Percentiles rank a stretch among this genome's conserved stretches.
phyloP scores from a whole-genome alignment of 2,888 invertebrate species.

The Mythimna vitellina region DNA sequence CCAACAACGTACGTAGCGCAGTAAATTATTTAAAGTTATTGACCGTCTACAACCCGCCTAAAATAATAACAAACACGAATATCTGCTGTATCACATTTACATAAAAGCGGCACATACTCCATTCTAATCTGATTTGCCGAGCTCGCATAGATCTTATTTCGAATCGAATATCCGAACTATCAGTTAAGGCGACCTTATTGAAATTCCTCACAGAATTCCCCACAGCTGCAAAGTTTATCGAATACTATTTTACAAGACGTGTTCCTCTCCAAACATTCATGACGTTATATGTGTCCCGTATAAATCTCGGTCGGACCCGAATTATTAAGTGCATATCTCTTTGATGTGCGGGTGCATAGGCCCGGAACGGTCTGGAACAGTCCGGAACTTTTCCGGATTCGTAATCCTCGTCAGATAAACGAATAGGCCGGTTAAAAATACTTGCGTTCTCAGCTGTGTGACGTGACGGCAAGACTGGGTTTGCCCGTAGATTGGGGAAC shows the following conservation, averaged over 20 bases:
- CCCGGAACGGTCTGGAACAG: constrained; percentile 31
- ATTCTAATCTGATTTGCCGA: constrained; percentile 29
- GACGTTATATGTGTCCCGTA: constrained; percentile 35
- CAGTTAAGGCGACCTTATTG: constrained; percentile 55
- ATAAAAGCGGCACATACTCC: constrained; percentile 14
- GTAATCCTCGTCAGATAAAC: constrained; percentile 47
- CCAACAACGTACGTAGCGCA: too few species aligned
- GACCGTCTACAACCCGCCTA: not conserved
- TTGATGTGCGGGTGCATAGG: constrained; percentile 43
- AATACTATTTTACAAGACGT: constrained; percentile 50
- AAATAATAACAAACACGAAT: constrained; percentile 4
- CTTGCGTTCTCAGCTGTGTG: constrained; percentile 41
- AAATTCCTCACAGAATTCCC: constrained; percentile 51
- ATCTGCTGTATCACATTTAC: not conserved
- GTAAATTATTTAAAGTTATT: not conserved
- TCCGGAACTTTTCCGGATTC: constrained; percentile 41
- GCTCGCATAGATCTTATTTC: constrained; percentile 42
- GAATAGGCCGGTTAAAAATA: constrained; percentile 48
- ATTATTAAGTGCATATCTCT: constrained; percentile 52
- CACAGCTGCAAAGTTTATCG: constrained; percentile 45
- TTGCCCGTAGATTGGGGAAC: constrained; percentile 48
- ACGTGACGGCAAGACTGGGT: constrained; percentile 35
- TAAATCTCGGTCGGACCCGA: constrained; percentile 36
- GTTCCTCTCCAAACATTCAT: constrained; percentile 45
- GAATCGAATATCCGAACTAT: constrained; percentile 53